A percentile compares a stretch with the other conserved stretches of the same genome.
These are phyloP conservation scores for Labia minor DNA, from an alignment of 2,888 invertebrate genomes.

Conservation along the genomic window DNA sequence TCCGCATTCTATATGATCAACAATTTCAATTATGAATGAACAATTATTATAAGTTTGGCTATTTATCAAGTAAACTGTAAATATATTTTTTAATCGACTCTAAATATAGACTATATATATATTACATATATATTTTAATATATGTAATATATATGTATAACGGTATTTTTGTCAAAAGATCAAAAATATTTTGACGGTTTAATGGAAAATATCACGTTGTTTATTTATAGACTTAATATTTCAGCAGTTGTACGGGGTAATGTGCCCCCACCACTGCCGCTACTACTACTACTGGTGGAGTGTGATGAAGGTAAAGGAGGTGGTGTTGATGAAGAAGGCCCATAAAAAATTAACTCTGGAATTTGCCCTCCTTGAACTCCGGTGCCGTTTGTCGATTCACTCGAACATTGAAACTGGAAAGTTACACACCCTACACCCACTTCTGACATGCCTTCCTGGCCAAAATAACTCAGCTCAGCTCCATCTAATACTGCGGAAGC, in stretches of 20 bases:
- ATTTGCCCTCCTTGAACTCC: slow-evolving; percentile 97
- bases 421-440: slow-evolving; percentile 86
- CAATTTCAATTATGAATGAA: background rate
- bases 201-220: background rate
- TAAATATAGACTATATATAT: background rate
- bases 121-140: background rate
- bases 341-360: slow-evolving; percentile 91
- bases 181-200: background rate
- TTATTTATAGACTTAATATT: background rate
- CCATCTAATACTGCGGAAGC: slow-evolving; percentile 93
- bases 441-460: slow-evolving; percentile 93
- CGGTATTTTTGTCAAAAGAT: background rate
- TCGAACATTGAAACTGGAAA: slow-evolving; percentile 94
- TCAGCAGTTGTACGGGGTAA: background rate
- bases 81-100: slow-evolving; percentile 1
- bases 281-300: background rate
- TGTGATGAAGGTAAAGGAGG: background rate
- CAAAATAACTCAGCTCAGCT: slow-evolving; percentile 88
- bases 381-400: slow-evolving; percentile 94
- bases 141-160: no score
- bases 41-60: background rate
- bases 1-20: background rate
- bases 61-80: background rate
- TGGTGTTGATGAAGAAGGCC: slow-evolving; percentile 49
- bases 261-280: background rate